phyloP scores from a whole-genome alignment of 2,113 vertebrate genomes.

The Corythornis cristatus region DNA sequence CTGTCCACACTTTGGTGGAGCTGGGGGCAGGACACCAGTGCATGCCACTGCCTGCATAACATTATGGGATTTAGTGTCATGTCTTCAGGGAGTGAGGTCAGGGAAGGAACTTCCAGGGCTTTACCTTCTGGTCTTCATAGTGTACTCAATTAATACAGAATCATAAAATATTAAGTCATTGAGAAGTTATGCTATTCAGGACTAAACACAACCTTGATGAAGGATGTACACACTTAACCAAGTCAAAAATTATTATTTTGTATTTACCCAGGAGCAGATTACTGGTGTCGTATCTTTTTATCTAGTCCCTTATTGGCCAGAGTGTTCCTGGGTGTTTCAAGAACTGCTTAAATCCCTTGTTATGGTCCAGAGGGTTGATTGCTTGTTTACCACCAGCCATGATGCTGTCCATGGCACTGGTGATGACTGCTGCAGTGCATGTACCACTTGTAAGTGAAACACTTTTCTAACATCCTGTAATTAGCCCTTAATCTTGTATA shows the following conservation, averaged over 20 bases:
- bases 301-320: not conserved
- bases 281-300: not conserved
- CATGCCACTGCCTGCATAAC: not conserved
- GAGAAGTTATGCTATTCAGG: not conserved
- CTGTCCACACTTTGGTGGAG: not conserved
- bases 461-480: not conserved
- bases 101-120: not conserved
- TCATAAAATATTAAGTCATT: not conserved
- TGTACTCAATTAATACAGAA: not conserved
- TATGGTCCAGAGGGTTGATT: not conserved
- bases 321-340: not conserved
- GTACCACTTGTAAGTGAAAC: not conserved
- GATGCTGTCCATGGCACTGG: not conserved
- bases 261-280: not conserved
- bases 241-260: not conserved
- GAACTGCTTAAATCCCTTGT: not conserved
- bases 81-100: not conserved
- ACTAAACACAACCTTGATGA: not conserved
- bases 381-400: not conserved
- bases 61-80: accelerated
- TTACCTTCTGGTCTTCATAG: not conserved
- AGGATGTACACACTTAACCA: not conserved
- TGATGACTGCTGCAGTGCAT: not conserved
- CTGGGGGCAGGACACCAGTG: not conserved
- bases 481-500: not conserved